Conservation (phyloP, 1,140 invertebrate genomes). For the Drosophila jambulina region DNA sequence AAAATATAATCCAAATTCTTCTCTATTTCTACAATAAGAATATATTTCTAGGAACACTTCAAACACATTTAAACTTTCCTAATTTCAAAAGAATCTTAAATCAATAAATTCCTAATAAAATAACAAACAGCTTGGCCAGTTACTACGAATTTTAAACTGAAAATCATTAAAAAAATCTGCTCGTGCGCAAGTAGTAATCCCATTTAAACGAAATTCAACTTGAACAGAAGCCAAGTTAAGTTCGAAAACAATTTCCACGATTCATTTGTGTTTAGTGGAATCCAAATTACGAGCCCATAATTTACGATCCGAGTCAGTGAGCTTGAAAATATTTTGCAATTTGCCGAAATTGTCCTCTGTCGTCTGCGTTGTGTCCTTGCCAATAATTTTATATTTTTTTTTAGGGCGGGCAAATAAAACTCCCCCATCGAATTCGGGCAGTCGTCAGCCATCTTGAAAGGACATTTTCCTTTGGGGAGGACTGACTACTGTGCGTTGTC, state of each 20-base stretch:
- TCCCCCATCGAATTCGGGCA: constrained; percentile 4
- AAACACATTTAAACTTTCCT: background rate
- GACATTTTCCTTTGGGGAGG: constrained; percentile 42
- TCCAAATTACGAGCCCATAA: constrained; percentile 58
- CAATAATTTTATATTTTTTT: constrained; percentile 65
- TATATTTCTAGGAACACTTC: background rate
- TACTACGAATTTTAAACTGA: background rate
- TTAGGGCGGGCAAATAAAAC: constrained; percentile 45
- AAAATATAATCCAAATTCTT: background rate
- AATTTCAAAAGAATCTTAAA: background rate
- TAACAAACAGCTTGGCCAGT: background rate
- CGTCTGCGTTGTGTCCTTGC: constrained; percentile 40
- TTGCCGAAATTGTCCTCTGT: constrained; percentile 62
- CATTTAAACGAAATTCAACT: background rate
- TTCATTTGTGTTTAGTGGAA: constrained; percentile 41
- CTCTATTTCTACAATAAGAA: background rate
- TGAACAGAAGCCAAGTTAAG: background rate
- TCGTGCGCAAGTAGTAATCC: background rate
- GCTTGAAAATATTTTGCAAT: constrained; percentile 78
- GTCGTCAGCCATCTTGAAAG: constrained; percentile 64
- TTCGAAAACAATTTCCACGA: constrained; percentile 25
- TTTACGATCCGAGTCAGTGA: constrained; percentile 69
- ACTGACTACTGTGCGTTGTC: constrained; percentile 40
- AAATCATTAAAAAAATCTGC: background rate
- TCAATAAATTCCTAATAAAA: background rate